phyloP scores from a whole-genome alignment of 2,888 invertebrate species.

The Pandemis heparana region DNA sequence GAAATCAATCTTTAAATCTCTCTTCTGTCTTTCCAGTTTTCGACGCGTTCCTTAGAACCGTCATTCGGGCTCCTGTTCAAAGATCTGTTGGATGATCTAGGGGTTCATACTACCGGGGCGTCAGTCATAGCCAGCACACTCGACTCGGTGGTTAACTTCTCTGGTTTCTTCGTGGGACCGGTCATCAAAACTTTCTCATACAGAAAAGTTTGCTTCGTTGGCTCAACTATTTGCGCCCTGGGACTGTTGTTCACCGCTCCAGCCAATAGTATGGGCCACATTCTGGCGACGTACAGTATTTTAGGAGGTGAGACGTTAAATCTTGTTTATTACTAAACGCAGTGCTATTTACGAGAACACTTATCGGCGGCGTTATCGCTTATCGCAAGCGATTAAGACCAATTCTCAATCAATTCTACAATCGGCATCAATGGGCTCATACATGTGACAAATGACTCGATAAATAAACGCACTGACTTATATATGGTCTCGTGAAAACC shows the following conservation, averaged over 20 bases:
- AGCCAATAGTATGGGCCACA: conserved; percentile 90
- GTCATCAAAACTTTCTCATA: conserved; percentile 91
- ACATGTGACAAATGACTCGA: not conserved
- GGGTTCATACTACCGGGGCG: conserved; percentile 91
- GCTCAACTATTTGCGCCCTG: conserved; percentile 88
- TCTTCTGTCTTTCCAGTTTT: conserved; percentile 85
- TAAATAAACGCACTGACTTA: not conserved
- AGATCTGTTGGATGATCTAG: conserved; percentile 88
- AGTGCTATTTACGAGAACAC: conserved; percentile 10
- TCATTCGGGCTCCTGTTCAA: conserved; percentile 93
- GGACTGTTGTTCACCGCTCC: conserved; percentile 89
- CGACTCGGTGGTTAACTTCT: conserved; percentile 92
- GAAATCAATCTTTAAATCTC: conserved; percentile 13
- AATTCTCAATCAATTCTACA: conserved; percentile 4
- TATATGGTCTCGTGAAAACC: not conserved
- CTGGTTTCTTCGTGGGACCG: conserved; percentile 91
- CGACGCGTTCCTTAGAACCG: conserved; percentile 92
- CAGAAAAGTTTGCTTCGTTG: conserved; percentile 89
- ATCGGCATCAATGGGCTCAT: not conserved
- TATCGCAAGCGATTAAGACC: conserved; percentile 10
- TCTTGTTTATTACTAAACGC: conserved; percentile 21
- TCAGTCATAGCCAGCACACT: conserved; percentile 91
- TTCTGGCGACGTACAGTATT: conserved; percentile 90
- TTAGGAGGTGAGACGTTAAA: conserved; percentile 87
- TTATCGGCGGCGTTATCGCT: conserved; percentile 21